Conservation (phyloP, 2,113 vertebrate genomes). For the Pangasianodon hypophthalmus region DNA sequence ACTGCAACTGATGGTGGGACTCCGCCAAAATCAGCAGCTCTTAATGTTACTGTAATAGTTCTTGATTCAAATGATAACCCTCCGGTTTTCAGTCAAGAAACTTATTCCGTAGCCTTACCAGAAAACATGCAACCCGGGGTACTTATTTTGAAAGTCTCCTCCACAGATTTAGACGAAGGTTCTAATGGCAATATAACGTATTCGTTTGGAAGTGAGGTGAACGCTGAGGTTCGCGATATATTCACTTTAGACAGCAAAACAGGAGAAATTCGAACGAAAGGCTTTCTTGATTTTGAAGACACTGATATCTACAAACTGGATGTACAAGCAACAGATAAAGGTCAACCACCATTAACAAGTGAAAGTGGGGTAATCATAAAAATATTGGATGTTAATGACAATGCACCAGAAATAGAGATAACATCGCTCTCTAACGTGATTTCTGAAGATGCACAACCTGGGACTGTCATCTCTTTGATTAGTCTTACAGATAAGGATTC, state of each 20-base stretch:
- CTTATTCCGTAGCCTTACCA: constrained; percentile 2
- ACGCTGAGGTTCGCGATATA: constrained; percentile 11
- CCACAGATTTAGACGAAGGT: constrained; percentile 52
- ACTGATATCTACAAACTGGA: constrained; percentile 41
- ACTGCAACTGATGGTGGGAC: constrained; percentile 55
- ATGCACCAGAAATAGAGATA: constrained; percentile 65
- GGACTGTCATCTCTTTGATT: constrained; percentile 68
- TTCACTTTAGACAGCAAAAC: constrained; percentile 44
- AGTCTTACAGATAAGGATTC: constrained; percentile 70
- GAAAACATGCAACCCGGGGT: constrained; percentile 50
- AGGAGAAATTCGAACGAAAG: constrained; percentile 50
- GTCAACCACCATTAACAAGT: constrained; percentile 13
- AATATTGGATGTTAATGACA: constrained; percentile 60
- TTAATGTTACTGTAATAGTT: constrained; percentile 46
- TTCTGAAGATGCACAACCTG: constrained; percentile 65
- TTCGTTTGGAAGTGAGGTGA: constrained; percentile 34
- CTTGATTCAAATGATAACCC: constrained; percentile 57
- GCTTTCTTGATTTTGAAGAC: constrained; percentile 47
- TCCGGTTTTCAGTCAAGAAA: constrained; percentile 49
- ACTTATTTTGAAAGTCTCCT: constrained; percentile 31
- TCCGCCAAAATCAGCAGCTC: constrained; percentile 49
- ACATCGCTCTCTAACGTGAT: constrained; percentile 62
- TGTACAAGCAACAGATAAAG: constrained; percentile 51
- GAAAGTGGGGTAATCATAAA: constrained; percentile 50
- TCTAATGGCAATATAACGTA: constrained; percentile 53